A percentile compares a stretch with the other conserved stretches of the same genome.
These are phyloP conservation scores for Heliconius hermathena DNA, from an alignment of 1,140 invertebrate genomes.

Conservation along the genomic window DNA sequence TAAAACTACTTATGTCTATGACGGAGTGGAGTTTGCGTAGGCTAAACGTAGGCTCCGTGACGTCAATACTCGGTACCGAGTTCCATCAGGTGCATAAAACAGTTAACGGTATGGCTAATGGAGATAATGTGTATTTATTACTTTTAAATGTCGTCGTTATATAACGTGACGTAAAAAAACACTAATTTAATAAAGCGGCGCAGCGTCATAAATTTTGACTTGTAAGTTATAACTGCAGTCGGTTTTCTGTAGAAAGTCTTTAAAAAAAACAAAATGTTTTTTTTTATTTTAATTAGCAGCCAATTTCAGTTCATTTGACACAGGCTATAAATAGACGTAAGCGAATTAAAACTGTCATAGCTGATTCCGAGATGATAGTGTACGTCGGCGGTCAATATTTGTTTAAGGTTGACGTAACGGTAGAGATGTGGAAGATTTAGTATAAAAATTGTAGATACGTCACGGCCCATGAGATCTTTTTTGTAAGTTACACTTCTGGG, in stretches of 20 bases:
- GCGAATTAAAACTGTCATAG: constrained; percentile 41
- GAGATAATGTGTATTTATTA: background rate
- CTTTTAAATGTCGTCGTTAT: background rate
- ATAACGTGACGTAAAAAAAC: background rate
- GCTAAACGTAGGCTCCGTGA: constrained; percentile 32
- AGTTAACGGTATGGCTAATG: background rate
- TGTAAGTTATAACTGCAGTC: background rate
- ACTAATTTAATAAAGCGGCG: background rate
- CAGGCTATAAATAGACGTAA: constrained; percentile 44
- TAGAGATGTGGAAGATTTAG: constrained; percentile 70
- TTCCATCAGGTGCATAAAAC: constrained; percentile 4
- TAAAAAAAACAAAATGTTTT: background rate
- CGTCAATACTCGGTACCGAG: constrained; percentile 22
- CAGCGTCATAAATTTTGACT: constrained; percentile 20
- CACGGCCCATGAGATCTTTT: constrained; percentile 29
- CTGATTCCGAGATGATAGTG: constrained; percentile 46
- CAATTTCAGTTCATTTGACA: constrained; percentile 36
- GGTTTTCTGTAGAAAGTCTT: constrained; percentile 21
- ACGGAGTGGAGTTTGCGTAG: constrained; percentile 28
- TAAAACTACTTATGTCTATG: constrained; percentile 20
- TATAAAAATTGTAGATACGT: constrained; percentile 46
- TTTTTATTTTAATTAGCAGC: too few species aligned
- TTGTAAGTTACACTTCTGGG: too few species aligned
- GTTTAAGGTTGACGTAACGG: constrained; percentile 58
- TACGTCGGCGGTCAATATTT: constrained; percentile 68